A percentile compares a stretch with the other conserved stretches of the same genome.
These are phyloP conservation scores for Brachionus rubens DNA, from an alignment of 1,140 invertebrate genomes.

Conservation along the genomic window DNA sequence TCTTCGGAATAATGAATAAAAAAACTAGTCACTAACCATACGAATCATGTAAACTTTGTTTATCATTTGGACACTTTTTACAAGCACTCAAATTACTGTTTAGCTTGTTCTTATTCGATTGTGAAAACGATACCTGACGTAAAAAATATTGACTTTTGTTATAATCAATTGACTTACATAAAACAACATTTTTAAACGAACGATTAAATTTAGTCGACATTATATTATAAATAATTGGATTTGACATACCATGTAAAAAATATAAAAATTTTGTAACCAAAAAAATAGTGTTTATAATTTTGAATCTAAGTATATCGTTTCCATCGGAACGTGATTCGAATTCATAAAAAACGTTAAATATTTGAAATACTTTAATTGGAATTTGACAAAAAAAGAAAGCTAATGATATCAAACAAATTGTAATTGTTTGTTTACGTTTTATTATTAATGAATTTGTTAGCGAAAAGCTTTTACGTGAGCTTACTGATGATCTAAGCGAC, in stretches of 20 bases:
- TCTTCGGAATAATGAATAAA: too few species aligned
- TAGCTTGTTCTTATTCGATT: too few species aligned
- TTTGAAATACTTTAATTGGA: conserved; percentile 33
- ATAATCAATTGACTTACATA: not conserved
- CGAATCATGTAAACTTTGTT: too few species aligned
- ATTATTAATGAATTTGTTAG: not conserved
- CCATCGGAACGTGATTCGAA: not conserved
- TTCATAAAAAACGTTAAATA: conserved; percentile 16
- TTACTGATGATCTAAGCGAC: not conserved
- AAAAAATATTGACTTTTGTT: not conserved
- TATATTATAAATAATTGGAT: conserved; percentile 48
- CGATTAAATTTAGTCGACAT: conserved; percentile 51
- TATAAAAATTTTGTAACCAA: conserved; percentile 47
- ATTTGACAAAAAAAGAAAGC: conserved; percentile 46
- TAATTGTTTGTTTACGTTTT: conserved; percentile 34
- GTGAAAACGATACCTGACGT: not conserved
- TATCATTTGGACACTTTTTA: too few species aligned
- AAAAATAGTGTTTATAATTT: not conserved
- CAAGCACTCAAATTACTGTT: too few species aligned
- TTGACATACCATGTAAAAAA: conserved; percentile 28
- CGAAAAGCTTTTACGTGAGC: not conserved
- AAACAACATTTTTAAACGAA: conserved; percentile 42
- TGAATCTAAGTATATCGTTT: conserved; percentile 1
- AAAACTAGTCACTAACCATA: too few species aligned
- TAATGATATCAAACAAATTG: conserved; percentile 21